Percentiles rank a stretch among this genome's conserved stretches.
phyloP scores from a whole-genome alignment of 2,888 invertebrate genomes.

The Epirrhoe alternata region DNA sequence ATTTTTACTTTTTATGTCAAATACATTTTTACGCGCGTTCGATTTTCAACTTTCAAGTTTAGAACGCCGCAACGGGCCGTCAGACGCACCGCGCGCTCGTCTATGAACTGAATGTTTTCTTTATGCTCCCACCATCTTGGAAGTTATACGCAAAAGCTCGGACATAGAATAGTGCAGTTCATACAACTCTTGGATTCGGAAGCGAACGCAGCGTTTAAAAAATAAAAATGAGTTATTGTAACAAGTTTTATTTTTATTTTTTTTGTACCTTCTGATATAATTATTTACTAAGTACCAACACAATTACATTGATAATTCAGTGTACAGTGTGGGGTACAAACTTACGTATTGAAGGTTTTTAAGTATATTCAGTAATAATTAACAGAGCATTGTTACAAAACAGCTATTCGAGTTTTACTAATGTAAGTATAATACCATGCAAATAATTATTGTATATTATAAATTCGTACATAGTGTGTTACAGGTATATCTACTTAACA shows the following conservation, averaged over 20 bases:
- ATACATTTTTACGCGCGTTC: constrained; percentile 57
- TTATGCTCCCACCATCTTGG: constrained; percentile 47
- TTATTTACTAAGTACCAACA: neutral
- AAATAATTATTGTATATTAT: neutral
- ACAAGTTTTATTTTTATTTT: neutral
- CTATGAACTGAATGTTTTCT: constrained; percentile 72
- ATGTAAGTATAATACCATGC: neutral
- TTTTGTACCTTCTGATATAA: neutral
- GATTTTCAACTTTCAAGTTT: constrained; percentile 44
- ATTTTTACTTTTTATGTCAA: constrained; percentile 52
- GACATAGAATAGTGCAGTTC: constrained; percentile 27
- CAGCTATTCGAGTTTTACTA: neutral
- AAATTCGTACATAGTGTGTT: neutral
- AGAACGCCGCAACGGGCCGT: constrained; percentile 54
- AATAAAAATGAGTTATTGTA: constrained; percentile 3
- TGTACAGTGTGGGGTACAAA: neutral
- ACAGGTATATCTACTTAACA: neutral
- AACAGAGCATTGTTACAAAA: neutral
- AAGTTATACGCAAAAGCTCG: constrained; percentile 36
- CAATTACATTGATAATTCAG: neutral
- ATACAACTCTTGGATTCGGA: constrained; percentile 13
- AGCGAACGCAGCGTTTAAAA: neutral
- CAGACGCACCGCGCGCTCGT: constrained; percentile 61
- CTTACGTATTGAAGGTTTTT: neutral
- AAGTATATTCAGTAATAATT: neutral